A percentile compares a stretch with the other conserved stretches of the same genome.
Conservation (phyloP, 92 coral and sea anemone genomes). For the Paramuricea clavata region DNA sequence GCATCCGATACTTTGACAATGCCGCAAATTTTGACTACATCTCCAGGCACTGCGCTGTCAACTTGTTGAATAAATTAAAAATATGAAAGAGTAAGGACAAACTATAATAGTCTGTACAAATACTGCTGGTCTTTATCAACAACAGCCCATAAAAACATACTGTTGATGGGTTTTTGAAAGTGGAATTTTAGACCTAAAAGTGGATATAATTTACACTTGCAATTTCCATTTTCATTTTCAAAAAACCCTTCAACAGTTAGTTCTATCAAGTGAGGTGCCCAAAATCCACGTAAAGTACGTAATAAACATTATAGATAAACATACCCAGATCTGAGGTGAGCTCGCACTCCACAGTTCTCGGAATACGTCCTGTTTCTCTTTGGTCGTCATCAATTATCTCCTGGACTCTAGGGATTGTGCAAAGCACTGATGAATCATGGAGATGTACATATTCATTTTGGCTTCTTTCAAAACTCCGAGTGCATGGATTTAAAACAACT, state of each 20-base stretch:
- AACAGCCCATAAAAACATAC: too few species aligned
- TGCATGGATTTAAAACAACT: neutral
- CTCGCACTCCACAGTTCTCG: slow-evolving; percentile 96
- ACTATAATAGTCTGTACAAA: neutral
- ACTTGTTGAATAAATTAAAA: slow-evolving; percentile 61
- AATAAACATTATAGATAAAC: too few species aligned
- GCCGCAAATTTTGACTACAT: slow-evolving; percentile 91
- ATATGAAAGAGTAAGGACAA: neutral
- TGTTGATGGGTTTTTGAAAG: too few species aligned
- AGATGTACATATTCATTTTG: too few species aligned
- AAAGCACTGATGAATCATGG: neutral
- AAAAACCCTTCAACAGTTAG: too few species aligned
- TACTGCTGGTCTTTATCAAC: too few species aligned
- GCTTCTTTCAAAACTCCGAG: too few species aligned
- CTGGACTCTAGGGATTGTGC: slow-evolving; percentile 72
- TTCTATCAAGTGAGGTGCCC: too few species aligned
- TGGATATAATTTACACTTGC: too few species aligned
- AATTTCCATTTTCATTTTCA: too few species aligned
- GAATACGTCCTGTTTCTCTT: slow-evolving; percentile 95
- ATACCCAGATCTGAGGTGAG: slow-evolving; percentile 94
- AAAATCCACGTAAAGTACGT: too few species aligned
- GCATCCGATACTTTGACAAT: slow-evolving; percentile 86
- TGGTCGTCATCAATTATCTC: slow-evolving; percentile 97
- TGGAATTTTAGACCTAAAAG: too few species aligned
- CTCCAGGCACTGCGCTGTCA: slow-evolving; percentile 99